Conservation (phyloP, 1,140 invertebrate genomes). For the Lucilia cuprina region DNA sequence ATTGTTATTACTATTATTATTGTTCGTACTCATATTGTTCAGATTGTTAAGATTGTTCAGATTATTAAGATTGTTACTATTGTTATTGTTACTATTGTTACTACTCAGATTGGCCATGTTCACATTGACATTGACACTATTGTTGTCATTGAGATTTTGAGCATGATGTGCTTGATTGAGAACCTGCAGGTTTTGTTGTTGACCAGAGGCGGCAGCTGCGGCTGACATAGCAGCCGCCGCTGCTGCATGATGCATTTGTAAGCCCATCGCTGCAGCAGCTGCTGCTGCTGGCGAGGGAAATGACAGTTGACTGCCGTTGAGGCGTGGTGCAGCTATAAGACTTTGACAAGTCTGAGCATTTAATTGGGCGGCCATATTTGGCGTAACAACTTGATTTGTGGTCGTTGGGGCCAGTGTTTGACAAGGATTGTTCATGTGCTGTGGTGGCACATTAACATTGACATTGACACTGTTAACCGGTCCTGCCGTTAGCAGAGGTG, state of each 20-base stretch:
- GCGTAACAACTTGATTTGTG: background rate
- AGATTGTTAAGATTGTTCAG: constrained; percentile 25
- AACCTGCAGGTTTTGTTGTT: constrained; percentile 41
- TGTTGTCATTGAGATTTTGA: constrained; percentile 9
- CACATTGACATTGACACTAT: background rate
- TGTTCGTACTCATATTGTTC: constrained; percentile 45
- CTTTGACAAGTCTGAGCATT: constrained; percentile 53
- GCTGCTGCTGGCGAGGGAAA: constrained; percentile 59
- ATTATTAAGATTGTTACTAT: constrained; percentile 38
- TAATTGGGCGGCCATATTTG: constrained; percentile 43
- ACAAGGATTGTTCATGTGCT: background rate
- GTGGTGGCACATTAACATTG: constrained; percentile 14
- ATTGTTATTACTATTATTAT: constrained; percentile 44
- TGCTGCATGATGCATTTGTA: constrained; percentile 61
- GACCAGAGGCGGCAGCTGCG: constrained; percentile 30
- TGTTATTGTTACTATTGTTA: constrained; percentile 46
- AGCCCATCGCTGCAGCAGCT: constrained; percentile 59
- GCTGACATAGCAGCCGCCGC: constrained; percentile 58
- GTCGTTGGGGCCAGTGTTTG: background rate
- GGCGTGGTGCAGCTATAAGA: constrained; percentile 55
- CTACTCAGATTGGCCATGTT: constrained; percentile 19
- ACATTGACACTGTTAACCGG: constrained; percentile 22
- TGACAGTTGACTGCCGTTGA: constrained; percentile 57
- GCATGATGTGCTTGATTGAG: constrained; percentile 38
- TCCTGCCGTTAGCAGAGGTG: constrained; percentile 36